phyloP scores from a whole-genome alignment of 2,113 vertebrate species.

The Scopus umbretta region DNA sequence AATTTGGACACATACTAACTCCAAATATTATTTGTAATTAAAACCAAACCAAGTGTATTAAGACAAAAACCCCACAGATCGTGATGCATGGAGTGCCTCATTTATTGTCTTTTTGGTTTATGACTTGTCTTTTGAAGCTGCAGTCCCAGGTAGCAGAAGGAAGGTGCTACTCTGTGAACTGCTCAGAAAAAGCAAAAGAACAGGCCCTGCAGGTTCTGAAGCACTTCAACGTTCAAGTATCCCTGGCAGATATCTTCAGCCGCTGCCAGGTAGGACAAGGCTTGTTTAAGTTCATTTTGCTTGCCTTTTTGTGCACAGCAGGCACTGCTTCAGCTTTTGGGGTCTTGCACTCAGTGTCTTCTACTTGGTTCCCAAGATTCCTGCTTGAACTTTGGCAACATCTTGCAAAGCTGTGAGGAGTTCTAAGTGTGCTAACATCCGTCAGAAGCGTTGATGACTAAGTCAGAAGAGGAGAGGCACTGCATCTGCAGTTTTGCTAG shows the following conservation, averaged over 20 bases:
- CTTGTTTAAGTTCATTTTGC: background rate
- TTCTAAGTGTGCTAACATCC: background rate
- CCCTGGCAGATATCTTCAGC: conserved; percentile 79
- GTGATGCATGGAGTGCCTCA: background rate
- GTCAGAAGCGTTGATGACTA: background rate
- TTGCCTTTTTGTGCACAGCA: background rate
- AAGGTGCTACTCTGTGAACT: conserved; percentile 80
- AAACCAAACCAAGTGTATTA: background rate
- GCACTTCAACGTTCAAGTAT: conserved; percentile 79
- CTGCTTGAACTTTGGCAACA: background rate
- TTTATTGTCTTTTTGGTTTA: background rate
- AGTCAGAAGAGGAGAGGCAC: background rate
- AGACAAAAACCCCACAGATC: rapidly evolving
- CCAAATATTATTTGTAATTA: background rate
- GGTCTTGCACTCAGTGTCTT: background rate
- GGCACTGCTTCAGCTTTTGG: background rate
- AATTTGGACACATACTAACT: background rate
- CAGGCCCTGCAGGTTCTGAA: conserved; percentile 79
- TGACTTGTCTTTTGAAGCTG: conserved; percentile 66
- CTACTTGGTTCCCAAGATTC: background rate
- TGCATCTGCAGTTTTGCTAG: background rate
- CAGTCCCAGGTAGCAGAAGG: conserved; percentile 84
- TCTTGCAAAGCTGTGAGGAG: background rate
- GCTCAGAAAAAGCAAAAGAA: conserved; percentile 81
- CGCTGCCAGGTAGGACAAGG: conserved; percentile 81